Evolutionary conservation across 2,113 vertebrate genomes (phyloP).

Genomic region (Epinephelus fuscoguttatus): DNA sequence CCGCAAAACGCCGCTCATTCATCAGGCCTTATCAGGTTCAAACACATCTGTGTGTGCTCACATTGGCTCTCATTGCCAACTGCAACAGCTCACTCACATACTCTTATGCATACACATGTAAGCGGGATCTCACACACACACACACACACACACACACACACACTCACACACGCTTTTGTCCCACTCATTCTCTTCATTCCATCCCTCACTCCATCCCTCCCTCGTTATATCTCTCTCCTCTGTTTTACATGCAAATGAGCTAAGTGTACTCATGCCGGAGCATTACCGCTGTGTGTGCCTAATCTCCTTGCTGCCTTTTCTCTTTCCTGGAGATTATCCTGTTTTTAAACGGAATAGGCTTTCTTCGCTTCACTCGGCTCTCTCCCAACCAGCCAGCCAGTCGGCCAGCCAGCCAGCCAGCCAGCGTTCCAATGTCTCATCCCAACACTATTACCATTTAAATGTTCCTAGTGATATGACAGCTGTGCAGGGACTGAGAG

Average conservation of each 20-base stretch:
- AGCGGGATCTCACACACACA: conserved; percentile 33
- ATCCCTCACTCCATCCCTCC: conserved; percentile 59
- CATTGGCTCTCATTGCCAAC: conserved; percentile 66
- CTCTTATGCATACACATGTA: conserved; percentile 51
- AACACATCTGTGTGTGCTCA: conserved; percentile 78
- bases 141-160: conserved; percentile 16
- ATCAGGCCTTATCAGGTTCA: conserved; percentile 82
- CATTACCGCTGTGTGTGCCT: conserved; percentile 78
- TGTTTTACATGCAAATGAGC: conserved; percentile 84
- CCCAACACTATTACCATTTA: conserved; percentile 79
- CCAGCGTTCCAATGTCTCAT: conserved; percentile 63
- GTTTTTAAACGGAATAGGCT: conserved; percentile 73
- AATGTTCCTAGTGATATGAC: conserved; percentile 79
- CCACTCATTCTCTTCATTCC: conserved; percentile 67
- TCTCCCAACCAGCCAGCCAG: conserved; percentile 58
- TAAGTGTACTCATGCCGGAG: conserved; percentile 74
- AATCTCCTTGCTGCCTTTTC: conserved; percentile 82
- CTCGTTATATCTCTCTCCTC: conserved; percentile 67
- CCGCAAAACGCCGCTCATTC: conserved; percentile 72
- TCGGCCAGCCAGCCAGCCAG: conserved; percentile 59
- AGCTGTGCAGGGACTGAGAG: conserved; percentile 46
- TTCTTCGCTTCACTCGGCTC: conserved; percentile 62
- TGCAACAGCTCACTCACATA: conserved; percentile 55
- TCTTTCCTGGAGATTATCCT: conserved; percentile 81
- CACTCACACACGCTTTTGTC: conserved; percentile 58